Evolutionary conservation across 2,797 vertebrate genomes (phyloP), one percentile per base, ranked within the genome.

Genomic region (Schizothorax lantsangensis): DNA sequence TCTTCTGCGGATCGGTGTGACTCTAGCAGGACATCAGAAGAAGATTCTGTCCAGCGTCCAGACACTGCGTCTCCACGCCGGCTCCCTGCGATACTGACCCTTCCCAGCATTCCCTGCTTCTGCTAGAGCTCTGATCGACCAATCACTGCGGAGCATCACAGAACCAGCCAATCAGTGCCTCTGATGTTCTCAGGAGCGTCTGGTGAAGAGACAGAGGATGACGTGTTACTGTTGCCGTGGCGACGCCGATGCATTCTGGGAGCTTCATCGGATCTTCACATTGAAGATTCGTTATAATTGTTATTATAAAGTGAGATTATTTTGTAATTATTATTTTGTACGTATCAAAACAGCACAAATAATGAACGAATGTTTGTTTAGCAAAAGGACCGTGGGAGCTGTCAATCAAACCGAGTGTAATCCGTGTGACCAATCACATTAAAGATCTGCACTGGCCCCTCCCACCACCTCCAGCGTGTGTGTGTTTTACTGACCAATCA

Each of bases 1-100:
- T 90, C 93, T 95, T 64, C 91, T 95, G 84, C 93, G 96, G 71
- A 96, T 97, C 69, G 97, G 97, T 40, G 96, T 97, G 87, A 97
- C 97, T 12, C 93, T 97, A 30, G 96, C 96, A 0, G 96, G 97
- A 2, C 97, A 97, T 89, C 97, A 97, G 90, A 97, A 97, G 94
- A 97, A 97, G 77, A 97, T 97, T 69, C 92, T 97, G n/a, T 95
- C 96, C 83, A 97, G 96, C 80, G 92, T 97, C 71, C 95, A 97
- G 91, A 95, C 95, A 4, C 95, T 97, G 90, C 94, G 92, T 82
- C 92, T 92, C 88, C 95, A 95, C 87, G 84, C 92, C 0, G 92
- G 92, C 86, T 89, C 94, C 1, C 79, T 94, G 5, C 93, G 94
- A 57, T 97, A 94, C 93, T 97, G 94, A 96, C 26, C 1, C 69